These are phyloP conservation scores for Dolichotis patagonum DNA, from an alignment of 2,113 vertebrate genomes.

Conservation along the genomic window DNA sequence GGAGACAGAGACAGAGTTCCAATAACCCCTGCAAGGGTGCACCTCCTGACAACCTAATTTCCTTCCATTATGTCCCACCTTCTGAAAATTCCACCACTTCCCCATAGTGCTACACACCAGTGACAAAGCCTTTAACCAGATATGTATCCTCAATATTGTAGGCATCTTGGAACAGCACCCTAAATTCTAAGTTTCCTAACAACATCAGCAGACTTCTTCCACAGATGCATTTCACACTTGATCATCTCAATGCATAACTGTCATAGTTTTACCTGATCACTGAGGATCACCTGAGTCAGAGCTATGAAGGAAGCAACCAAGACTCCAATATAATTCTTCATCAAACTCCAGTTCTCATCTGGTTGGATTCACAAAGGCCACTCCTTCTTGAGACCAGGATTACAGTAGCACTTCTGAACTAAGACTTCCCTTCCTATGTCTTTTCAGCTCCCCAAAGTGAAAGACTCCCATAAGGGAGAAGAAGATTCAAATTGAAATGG, in stretches of 20 bases:
- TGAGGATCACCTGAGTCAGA: background rate
- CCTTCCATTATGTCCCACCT: background rate
- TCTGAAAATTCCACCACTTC: background rate
- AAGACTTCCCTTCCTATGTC: background rate
- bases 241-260: background rate
- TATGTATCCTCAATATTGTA: background rate
- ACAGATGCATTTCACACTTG: background rate
- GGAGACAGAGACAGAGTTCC: background rate
- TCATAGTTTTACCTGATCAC: background rate
- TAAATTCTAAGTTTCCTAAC: background rate
- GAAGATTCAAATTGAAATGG: background rate
- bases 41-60: background rate
- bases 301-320: background rate
- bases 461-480: background rate
- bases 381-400: background rate
- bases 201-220: background rate
- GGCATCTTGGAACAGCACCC: background rate
- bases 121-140: background rate
- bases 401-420: background rate
- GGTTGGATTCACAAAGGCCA: background rate
- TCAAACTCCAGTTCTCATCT: background rate
- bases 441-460: background rate
- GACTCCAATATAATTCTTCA: background rate
- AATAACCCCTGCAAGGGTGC: background rate
- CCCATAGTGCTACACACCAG: background rate